Evolutionary conservation across 2,113 vertebrate genomes (phyloP), one percentile per base, ranked within the genome.

Genomic region (Pycnonotus jocosus): DNA sequence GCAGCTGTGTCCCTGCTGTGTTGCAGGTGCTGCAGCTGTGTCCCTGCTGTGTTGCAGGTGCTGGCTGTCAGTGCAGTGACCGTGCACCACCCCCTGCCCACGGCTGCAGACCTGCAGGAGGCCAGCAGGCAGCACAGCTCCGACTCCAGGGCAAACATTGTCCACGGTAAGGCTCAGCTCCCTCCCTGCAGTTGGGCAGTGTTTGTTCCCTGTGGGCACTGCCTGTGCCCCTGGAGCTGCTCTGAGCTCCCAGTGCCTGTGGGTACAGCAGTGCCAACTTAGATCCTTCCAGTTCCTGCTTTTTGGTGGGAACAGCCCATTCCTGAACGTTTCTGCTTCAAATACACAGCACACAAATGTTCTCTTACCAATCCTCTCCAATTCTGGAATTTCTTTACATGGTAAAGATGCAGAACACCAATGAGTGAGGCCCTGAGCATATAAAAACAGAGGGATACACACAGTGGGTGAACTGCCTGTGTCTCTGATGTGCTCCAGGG

Each of bases 91-190:
- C 98, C 99, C 0, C 93, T 97, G 79, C 92, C 99, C 45, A 98
- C 85, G 18, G 94, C 98, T 0, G 86, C 97, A 6, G 98, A 99
- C 90, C 86, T 99, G 9, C 97, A 99, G 33, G 99, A 99, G 83
- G 98, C 98, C 68, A 97, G 98, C 90, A 98, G 96, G 62, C 93
- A 98, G 22, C 98, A 91, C 31, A 97, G 97, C 7, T 81, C 84
- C 10, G 99, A 99, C 92, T 98, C 99, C 2, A 99, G 98, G 95
- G 98, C 98, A 1, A 99, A 99, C 61, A 98, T 99, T 21, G 98
- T 99, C 6, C 99, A 99, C 11, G 99, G 99, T 99, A 93, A 98
- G 86, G 94, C 83, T 70, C 66, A 7, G 50, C 72, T 23, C 38
- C 38, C 38, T 38, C 38, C 38, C 38, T 38, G 38, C 38, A 38